Conservation (phyloP, 1,140 invertebrate species). For the Zaprionus ghesquierei region DNA sequence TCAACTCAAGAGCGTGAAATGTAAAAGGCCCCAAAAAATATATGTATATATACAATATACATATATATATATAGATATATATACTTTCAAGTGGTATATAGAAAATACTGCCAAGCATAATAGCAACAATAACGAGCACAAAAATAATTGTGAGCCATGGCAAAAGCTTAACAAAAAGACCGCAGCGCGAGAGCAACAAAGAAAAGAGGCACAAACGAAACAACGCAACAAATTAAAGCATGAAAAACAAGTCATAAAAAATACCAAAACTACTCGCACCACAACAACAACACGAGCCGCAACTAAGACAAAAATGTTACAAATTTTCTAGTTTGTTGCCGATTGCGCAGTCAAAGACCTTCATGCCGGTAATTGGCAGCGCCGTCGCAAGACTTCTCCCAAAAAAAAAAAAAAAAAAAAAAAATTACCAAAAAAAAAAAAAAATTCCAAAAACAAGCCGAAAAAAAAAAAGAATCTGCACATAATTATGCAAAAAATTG, state of each 20-base stretch:
- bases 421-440: slow-evolving; percentile 13
- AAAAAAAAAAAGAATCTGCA: slow-evolving; percentile 37
- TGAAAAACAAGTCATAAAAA: slow-evolving; percentile 74
- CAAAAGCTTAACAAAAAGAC: slow-evolving; percentile 49
- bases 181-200: not conserved
- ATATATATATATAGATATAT: slow-evolving; percentile 19
- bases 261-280: slow-evolving; percentile 41
- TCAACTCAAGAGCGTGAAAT: slow-evolving; percentile 74
- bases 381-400: slow-evolving; percentile 48
- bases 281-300: slow-evolving; percentile 38
- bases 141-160: slow-evolving; percentile 62
- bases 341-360: slow-evolving; percentile 79
- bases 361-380: slow-evolving; percentile 78
- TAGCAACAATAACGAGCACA: slow-evolving; percentile 29
- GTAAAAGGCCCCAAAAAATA: slow-evolving; percentile 39
- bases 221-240: slow-evolving; percentile 73
- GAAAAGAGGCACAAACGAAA: slow-evolving; percentile 26
- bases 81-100: slow-evolving; percentile 24
- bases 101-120: slow-evolving; percentile 28
- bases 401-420: slow-evolving; percentile 26
- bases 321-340: slow-evolving; percentile 66
- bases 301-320: slow-evolving; percentile 70
- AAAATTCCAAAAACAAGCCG: slow-evolving; percentile 20
- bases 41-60: not conserved
- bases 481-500: slow-evolving; percentile 65